Percentiles rank a stretch among this genome's conserved stretches.
These are phyloP conservation scores for Eristalis pertinax DNA, from an alignment of 2,888 invertebrate genomes.

Conservation along the genomic window DNA sequence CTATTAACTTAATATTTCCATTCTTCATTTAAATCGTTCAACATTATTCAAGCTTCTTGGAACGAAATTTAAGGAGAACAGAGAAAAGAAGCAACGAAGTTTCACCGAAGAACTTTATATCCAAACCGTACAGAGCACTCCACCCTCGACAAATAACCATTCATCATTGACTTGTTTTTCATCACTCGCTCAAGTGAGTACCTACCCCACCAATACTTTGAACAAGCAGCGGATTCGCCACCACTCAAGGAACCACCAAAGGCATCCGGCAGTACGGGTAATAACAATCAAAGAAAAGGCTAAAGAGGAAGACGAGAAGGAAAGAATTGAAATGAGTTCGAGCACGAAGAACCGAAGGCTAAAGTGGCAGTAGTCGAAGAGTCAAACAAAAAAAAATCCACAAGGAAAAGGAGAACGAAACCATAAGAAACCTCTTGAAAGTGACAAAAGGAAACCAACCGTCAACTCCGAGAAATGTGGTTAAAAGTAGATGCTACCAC, in stretches of 20 bases:
- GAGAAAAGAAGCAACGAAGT: background rate
- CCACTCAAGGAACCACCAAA: background rate
- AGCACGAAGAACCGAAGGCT: conserved; percentile 34
- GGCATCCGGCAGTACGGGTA: conserved; percentile 17
- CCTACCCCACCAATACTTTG: background rate
- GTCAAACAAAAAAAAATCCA: background rate
- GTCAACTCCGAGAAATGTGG: conserved; percentile 46
- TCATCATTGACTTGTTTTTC: conserved; percentile 45
- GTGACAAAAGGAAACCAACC: conserved; percentile 62
- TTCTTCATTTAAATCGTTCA: too few relatives aligned
- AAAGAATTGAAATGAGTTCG: conserved; percentile 18
- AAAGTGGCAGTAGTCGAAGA: conserved; percentile 22
- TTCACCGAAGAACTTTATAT: conserved; percentile 10
- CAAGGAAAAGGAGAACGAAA: conserved; percentile 14
- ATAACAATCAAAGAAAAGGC: conserved; percentile 55
- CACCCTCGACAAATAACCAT: conserved; percentile 45
- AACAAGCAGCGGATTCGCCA: background rate
- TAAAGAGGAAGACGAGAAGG: conserved; percentile 3
- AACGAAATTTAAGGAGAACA: background rate
- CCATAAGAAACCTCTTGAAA: conserved; percentile 55
- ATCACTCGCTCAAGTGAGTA: background rate
- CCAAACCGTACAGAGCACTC: conserved; percentile 17
- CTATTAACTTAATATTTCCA: too few relatives aligned
- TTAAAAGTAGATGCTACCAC: conserved; percentile 51
- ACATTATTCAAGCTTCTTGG: background rate